Conservation (phyloP, 2,797 vertebrate genomes). For the Limosa lapponica region DNA sequence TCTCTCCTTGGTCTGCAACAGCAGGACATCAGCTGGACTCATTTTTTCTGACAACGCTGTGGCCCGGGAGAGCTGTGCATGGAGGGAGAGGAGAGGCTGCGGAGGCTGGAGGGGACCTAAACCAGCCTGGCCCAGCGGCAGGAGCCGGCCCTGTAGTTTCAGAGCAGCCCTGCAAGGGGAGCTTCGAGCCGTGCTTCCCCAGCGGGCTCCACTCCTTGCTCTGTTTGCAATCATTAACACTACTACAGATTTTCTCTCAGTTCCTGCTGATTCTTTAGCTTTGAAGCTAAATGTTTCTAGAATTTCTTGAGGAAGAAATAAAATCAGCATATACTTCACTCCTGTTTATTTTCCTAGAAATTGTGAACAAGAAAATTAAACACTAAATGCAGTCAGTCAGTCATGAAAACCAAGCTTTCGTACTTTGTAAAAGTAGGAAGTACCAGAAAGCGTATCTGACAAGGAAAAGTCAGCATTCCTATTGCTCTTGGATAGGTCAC, state of each 20-base stretch:
- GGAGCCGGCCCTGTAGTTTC: not conserved
- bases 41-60: not conserved
- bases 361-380: not conserved
- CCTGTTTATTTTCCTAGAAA: not conserved
- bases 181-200: not conserved
- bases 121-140: not conserved
- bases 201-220: not conserved
- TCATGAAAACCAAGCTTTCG: not conserved
- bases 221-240: accelerated
- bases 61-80: not conserved
- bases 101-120: not conserved
- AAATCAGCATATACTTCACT: not conserved
- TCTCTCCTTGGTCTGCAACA: not conserved
- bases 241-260: not conserved
- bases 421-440: not conserved
- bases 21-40: not conserved
- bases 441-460: not conserved
- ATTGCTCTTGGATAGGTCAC: not conserved
- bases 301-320: not conserved
- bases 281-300: not conserved
- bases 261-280: not conserved
- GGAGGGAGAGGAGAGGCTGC: accelerated
- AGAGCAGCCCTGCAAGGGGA: slow-evolving; percentile 1
- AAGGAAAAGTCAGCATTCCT: not conserved
- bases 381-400: not conserved